Conservation (phyloP, 2,888 invertebrate genomes). For the Netelia fuscicornis region DNA sequence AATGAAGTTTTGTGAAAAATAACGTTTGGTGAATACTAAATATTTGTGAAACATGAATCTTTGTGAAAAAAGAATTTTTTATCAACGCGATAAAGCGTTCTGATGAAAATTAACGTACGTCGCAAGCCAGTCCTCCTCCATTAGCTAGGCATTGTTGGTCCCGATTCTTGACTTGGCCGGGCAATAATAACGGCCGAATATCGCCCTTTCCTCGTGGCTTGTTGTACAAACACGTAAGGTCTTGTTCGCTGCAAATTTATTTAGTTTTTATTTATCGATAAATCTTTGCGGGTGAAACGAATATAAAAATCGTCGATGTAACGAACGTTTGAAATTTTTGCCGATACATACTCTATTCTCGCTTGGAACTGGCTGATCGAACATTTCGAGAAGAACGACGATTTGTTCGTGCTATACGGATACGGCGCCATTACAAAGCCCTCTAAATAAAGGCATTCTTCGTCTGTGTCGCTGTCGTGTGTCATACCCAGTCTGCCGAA, state of each 20-base stretch:
- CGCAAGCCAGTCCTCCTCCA: background rate
- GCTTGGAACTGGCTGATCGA: constrained; percentile 16
- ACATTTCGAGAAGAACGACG: constrained; percentile 55
- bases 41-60: background rate
- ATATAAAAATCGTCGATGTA: background rate
- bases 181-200: constrained; percentile 39
- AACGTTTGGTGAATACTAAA: too few relatives aligned
- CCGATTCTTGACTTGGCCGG: constrained; percentile 34
- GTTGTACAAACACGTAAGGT: constrained; percentile 28
- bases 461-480: constrained; percentile 19
- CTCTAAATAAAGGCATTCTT: too few relatives aligned
- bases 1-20: too few relatives aligned
- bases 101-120: constrained; percentile 3
- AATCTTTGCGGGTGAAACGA: background rate
- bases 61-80: background rate
- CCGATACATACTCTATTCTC: background rate
- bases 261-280: background rate
- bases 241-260: background rate
- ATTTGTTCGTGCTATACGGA: constrained; percentile 17
- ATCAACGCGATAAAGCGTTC: background rate
- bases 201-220: background rate
- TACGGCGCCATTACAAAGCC: constrained; percentile 41
- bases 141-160: constrained; percentile 20
- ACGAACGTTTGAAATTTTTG: background rate
- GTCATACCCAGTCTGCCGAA: constrained; percentile 31